These are phyloP conservation scores for Xerus rutilus DNA, from an alignment of 2,797 vertebrate species.

Conservation along the genomic window DNA sequence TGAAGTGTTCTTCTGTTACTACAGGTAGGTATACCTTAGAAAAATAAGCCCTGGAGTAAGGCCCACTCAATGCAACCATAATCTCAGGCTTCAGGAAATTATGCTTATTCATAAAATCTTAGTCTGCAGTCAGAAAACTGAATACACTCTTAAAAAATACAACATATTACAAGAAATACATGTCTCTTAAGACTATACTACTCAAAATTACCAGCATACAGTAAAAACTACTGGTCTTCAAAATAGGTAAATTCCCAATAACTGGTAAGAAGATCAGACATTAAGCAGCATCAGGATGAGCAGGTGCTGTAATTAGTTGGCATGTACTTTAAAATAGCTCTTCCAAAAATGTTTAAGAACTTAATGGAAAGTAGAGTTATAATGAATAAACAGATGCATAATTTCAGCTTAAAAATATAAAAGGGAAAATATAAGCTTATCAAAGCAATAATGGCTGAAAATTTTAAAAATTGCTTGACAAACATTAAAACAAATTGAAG, in stretches of 20 bases:
- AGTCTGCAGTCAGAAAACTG: background rate
- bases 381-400: background rate
- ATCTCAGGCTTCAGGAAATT: background rate
- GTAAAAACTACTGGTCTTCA: background rate
- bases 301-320: background rate
- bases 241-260: background rate
- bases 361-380: background rate
- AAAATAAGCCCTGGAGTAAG: background rate
- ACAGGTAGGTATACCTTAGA: background rate
- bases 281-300: background rate
- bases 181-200: background rate
- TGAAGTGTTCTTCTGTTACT: background rate
- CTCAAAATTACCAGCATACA: background rate
- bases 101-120: background rate
- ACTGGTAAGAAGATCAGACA: background rate
- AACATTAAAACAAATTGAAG: background rate
- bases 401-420: background rate
- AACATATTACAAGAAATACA: background rate
- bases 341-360: background rate
- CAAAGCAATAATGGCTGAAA: background rate
- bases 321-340: background rate
- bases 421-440: background rate
- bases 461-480: background rate
- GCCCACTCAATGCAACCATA: background rate
- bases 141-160: background rate